Evolutionary conservation across 2,888 invertebrate genomes (phyloP).

Genomic region (Chydorus sphaericus): DNA sequence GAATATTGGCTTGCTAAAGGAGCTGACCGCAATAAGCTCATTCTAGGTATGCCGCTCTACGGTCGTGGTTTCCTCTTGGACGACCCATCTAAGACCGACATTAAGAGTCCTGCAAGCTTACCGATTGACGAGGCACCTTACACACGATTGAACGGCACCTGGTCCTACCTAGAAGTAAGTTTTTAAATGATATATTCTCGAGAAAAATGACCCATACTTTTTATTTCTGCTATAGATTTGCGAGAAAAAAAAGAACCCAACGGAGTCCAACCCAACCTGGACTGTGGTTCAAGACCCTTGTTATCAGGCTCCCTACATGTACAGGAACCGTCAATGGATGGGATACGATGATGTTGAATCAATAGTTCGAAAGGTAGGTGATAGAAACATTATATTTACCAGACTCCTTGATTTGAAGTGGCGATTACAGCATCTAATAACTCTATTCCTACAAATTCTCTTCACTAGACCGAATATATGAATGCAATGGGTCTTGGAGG

Average conservation of each 20-base stretch:
- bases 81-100: constrained; percentile 29
- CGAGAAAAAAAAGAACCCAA: constrained; percentile 19
- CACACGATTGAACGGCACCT: constrained; percentile 43
- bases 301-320: constrained; percentile 43
- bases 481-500: constrained; percentile 38
- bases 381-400: background rate
- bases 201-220: no score
- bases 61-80: constrained; percentile 49
- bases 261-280: constrained; percentile 30
- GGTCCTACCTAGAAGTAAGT: constrained; percentile 61
- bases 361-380: constrained; percentile 30
- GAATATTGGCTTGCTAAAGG: constrained; percentile 40
- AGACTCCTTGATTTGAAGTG: no score
- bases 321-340: constrained; percentile 41
- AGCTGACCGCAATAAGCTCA: constrained; percentile 44
- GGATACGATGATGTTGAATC: constrained; percentile 49
- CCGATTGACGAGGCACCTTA: constrained; percentile 45
- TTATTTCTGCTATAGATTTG: constrained; percentile 25
- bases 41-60: constrained; percentile 54
- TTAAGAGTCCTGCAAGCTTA: constrained; percentile 41
- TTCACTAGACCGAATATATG: no score
- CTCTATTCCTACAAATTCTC: no score
- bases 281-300: constrained; percentile 39
- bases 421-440: no score
- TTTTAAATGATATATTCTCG: no score